Evolutionary conservation across 2,888 invertebrate genomes (phyloP), one percentile per base, ranked within the genome.

Genomic region (Diaprepes abbreviatus): DNA sequence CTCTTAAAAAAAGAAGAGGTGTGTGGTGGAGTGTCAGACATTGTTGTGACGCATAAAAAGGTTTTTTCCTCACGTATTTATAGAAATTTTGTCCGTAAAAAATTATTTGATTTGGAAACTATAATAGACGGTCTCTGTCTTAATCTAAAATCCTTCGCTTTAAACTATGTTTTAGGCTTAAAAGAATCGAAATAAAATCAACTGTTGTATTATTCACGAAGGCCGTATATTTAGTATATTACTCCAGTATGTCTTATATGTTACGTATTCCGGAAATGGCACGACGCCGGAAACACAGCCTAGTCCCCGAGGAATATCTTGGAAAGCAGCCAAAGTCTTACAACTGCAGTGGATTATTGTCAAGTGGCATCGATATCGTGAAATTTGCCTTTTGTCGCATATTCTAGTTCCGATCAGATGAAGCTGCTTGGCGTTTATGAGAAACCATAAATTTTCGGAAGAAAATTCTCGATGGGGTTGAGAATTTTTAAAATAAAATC

Each of bases 321-420:
- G 68, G 68, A 62, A 24, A 31, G 55, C 35, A 38, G 40, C 68
- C 54, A 59, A 59, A 68, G 63, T 63, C 57, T 60, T 60, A 35
- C 43, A 12, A 55, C 68, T 52, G 66, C 66, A 48, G 68, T 28
- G 68, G 63, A 68, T 68, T 63, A 68, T 68, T 68, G 63, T 68
- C 62, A 40, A 54, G 55, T 50, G 66, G 48, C 58, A 52, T 66
- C 59, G 52, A 36, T 54, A 52, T 55, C 60, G 62, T 55, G 33
- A 67, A 67, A 67, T 67, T 67, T 62, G 45, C 62, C 60, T 60
- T 62, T 67, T 67, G 67, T 67, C 67, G 62, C 67, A 67, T 67
- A 31, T 50, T 50, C 31, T 21, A 6, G 28, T 28, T 45, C 14
- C 48, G 28, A 38, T 38, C 57, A 36, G 28, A 50, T 50, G 14